Conservation (phyloP, 1,140 invertebrate species). For the Pygmarrhopalites habei region DNA sequence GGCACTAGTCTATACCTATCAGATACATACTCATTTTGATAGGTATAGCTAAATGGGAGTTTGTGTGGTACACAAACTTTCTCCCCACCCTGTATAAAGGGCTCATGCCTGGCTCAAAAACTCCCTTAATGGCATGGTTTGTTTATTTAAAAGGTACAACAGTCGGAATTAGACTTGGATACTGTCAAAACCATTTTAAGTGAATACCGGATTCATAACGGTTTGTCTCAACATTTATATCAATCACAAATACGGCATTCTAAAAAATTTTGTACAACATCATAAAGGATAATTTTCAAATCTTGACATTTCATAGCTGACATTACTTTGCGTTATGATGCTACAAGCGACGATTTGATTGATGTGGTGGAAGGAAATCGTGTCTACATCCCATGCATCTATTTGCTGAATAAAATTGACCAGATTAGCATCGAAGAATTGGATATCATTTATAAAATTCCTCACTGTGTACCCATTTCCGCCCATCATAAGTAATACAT, state of each 20-base stretch:
- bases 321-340: constrained; percentile 87
- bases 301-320: too few relatives aligned
- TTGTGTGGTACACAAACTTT: too few relatives aligned
- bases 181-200: constrained; percentile 92
- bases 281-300: too few relatives aligned
- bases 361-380: constrained; percentile 98
- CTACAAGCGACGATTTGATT: constrained; percentile 94
- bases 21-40: too few relatives aligned
- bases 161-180: constrained; percentile 91
- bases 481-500: too few relatives aligned
- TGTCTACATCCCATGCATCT: constrained; percentile 96
- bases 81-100: too few relatives aligned
- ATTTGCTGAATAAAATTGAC: constrained; percentile 97
- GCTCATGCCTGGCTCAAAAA: too few relatives aligned
- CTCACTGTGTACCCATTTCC: constrained; percentile 97
- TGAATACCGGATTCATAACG: constrained; percentile 98
- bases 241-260: constrained; percentile 44
- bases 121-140: too few relatives aligned
- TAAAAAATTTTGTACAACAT: too few relatives aligned
- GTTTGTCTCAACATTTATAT: too few relatives aligned
- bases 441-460: constrained; percentile 98
- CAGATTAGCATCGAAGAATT: constrained; percentile 92
- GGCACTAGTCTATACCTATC: too few relatives aligned
- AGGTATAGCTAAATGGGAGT: too few relatives aligned
- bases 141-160: constrained; percentile 56